Base-by-base conservation (phyloP, 1,140 invertebrate species). In the Thaumetopoea pityocampa region DNA sequence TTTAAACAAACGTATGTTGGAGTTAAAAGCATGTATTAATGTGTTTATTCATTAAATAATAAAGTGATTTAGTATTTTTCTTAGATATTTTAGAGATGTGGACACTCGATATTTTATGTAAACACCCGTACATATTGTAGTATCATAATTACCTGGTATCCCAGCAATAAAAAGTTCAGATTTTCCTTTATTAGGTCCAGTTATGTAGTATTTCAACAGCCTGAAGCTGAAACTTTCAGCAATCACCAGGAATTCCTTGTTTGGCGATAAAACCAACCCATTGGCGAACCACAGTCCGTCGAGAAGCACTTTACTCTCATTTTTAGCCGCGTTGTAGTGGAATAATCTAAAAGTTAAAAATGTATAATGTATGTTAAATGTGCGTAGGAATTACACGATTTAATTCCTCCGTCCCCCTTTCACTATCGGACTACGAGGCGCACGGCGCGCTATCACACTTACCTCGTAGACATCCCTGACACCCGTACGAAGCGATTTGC, bases 231-330 rank as follows among this genome's bases (percentile, higher is more conserved):
- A 37, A 11, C 89, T 89, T 83, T 96, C 94, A 3, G 88, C 64
- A 0, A 95, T 88, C 5, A 96, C 53, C 1, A 96, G 59, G 68
- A 91, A 93, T 37, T 90, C 88, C 69, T 93, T 90, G 66, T 96
- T 89, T 7, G 89, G 85, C 12, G 93, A 92, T 1, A 96, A 56
- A 22, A 85, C 84, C n/a, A 96, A 62, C 3, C 95, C 94, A 86
- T 96, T 97, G 2, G 94, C 86, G 79, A 96, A 94, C 65, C 89
- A 90, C 1, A 96, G 47, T 18, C 91, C 81, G 33, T 92, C 87
- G 1, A 94, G 36, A 6, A 96, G 61, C 3, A 94, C 91, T 62
- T 86, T 87, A 45, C 81, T 88, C 23, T 71, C 58, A 51, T 89
- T 89, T 55, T 76, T 87, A 4, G 67, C 71, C 1, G 86, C 73